A percentile compares a stretch with the other conserved stretches of the same genome.
Conservation (phyloP, 2,888 invertebrate species). For the Nomada lathburiana region DNA sequence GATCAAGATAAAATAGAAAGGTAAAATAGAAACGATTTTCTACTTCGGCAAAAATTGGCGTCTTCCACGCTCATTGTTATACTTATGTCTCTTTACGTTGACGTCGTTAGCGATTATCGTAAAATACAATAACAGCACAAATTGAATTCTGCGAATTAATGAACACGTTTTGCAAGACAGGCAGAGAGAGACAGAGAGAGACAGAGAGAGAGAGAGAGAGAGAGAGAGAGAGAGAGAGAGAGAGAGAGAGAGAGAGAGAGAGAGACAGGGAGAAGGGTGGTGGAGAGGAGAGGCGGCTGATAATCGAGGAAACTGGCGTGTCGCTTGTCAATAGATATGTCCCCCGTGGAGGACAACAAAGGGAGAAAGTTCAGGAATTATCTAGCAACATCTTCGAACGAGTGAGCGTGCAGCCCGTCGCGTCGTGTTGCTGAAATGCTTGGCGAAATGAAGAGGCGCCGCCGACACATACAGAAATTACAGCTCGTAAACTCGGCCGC, state of each 20-base stretch:
- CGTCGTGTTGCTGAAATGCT: neutral
- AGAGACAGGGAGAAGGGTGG: conserved; percentile 11
- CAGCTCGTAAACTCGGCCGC: conserved; percentile 62
- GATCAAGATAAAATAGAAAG: neutral
- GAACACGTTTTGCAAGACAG: conserved; percentile 41
- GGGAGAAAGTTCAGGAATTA: conserved; percentile 57
- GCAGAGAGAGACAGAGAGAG: neutral
- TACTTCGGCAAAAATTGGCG: neutral
- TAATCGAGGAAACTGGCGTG: conserved; percentile 48
- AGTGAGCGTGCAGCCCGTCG: conserved; percentile 21
- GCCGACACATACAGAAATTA: conserved; percentile 62
- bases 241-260: neutral
- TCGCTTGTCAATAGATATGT: conserved; percentile 51
- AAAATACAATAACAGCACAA: neutral
- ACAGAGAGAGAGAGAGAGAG: conserved; percentile 2
- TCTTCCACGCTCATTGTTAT: neutral
- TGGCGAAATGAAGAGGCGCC: conserved; percentile 28
- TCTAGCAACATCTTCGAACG: conserved; percentile 45
- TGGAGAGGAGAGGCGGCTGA: conserved; percentile 31
- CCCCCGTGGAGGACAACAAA: conserved; percentile 30
- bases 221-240: conserved; percentile 9
- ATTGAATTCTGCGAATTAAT: conserved; percentile 43
- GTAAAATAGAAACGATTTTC: too few relatives aligned
- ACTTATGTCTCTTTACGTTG: too few relatives aligned
- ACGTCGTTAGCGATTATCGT: too few relatives aligned